These are phyloP conservation scores for Rhea americana DNA, from an alignment of 2,113 vertebrate genomes.

Conservation along the genomic window DNA sequence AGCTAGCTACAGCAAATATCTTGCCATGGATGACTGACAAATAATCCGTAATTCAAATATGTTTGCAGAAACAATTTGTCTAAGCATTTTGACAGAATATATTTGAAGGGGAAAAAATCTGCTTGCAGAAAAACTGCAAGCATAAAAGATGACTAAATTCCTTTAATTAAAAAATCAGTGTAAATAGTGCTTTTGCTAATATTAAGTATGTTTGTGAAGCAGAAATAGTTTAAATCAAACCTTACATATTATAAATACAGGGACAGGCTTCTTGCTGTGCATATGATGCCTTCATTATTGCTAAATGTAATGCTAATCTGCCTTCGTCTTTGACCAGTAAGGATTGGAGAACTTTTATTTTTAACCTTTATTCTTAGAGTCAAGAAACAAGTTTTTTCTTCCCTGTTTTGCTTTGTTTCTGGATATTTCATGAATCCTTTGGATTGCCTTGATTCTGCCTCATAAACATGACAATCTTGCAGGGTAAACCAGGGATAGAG, in stretches of 20 bases:
- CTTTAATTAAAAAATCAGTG: conserved; percentile 61
- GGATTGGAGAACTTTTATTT: background rate
- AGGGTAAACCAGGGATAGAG: background rate
- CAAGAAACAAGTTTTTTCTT: background rate
- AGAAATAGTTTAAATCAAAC: conserved; percentile 35
- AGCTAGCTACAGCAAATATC: background rate
- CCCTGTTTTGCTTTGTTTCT: background rate
- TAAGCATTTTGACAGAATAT: conserved; percentile 47
- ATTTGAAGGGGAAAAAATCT: background rate
- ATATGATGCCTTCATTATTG: conserved; percentile 34
- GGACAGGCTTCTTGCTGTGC: background rate
- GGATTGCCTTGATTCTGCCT: background rate
- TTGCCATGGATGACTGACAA: background rate
- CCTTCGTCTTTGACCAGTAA: background rate
- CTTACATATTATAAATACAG: background rate
- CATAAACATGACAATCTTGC: background rate
- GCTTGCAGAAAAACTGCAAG: conserved; percentile 40
- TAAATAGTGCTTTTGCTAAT: conserved; percentile 47
- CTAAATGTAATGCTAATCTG: background rate
- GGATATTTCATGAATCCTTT: background rate
- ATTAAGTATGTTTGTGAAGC: conserved; percentile 18
- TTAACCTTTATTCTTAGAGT: background rate
- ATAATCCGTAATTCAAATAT: conserved; percentile 52
- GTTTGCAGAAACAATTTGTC: conserved; percentile 49
- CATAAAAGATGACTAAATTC: conserved; percentile 45